Percentiles rank a stretch among this genome's conserved stretches.
phyloP scores from a whole-genome alignment of 1,140 invertebrate species.

The Drosophila baimaii region DNA sequence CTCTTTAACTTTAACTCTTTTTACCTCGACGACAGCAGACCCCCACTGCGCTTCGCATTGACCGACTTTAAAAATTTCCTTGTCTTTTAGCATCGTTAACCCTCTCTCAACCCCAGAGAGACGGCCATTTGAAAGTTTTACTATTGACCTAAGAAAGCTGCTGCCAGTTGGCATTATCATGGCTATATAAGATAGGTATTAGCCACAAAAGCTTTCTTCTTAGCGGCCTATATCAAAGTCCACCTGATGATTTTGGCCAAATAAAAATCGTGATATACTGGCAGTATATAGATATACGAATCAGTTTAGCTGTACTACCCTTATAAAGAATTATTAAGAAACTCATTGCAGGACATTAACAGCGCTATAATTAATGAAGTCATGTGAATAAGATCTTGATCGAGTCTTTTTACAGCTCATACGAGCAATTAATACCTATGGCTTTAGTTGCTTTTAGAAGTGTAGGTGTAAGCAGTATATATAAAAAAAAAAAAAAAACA shows the following conservation, averaged over 20 bases:
- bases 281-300: not conserved
- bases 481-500: too few relatives aligned
- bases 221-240: conserved; percentile 26
- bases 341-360: conserved; percentile 6
- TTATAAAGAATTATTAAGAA: conserved; percentile 12
- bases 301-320: not conserved
- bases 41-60: conserved; percentile 54
- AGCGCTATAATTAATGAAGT: conserved; percentile 4
- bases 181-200: conserved; percentile 1
- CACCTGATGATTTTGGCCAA: conserved; percentile 33
- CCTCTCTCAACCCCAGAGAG: not conserved
- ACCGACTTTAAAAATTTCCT: conserved; percentile 16
- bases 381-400: not conserved
- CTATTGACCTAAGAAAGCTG: conserved; percentile 38
- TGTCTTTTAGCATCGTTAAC: not conserved
- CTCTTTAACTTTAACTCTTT: conserved; percentile 4
- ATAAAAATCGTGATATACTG: not conserved
- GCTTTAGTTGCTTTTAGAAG: too few relatives aligned
- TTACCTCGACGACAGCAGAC: not conserved
- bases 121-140: conserved; percentile 15
- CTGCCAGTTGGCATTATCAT: conserved; percentile 17
- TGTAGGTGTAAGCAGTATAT: too few relatives aligned
- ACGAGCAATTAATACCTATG: too few relatives aligned
- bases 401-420: not conserved
- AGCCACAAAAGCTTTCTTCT: conserved; percentile 11